Conservation (phyloP, 2,113 vertebrate species). For the Zosterops pallidus region DNA sequence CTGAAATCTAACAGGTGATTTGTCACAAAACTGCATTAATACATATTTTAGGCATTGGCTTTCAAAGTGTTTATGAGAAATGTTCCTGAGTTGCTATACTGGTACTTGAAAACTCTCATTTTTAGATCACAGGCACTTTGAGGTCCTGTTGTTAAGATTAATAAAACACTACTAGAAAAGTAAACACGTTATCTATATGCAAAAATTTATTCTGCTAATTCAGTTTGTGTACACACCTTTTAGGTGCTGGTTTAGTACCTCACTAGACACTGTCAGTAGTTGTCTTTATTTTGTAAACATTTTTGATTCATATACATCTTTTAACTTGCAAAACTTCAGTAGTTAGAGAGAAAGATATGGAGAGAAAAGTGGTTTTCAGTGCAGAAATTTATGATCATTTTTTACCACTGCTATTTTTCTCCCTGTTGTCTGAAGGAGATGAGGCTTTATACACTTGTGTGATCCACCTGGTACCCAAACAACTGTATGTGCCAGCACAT, state of each 20-base stretch:
- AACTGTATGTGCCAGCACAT: neutral
- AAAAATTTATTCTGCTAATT: constrained; percentile 15
- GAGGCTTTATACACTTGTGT: neutral
- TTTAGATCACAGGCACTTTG: neutral
- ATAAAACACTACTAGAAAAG: neutral
- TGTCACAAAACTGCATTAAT: constrained; percentile 66
- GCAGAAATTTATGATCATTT: neutral
- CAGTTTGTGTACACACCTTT: neutral
- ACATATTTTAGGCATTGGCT: constrained; percentile 43
- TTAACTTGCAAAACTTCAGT: constrained; percentile 1
- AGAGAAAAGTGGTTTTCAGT: neutral
- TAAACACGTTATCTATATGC: neutral
- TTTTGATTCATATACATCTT: neutral
- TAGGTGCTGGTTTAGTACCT: neutral
- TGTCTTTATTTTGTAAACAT: constrained; percentile 38
- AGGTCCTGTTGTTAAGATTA: constrained; percentile 12
- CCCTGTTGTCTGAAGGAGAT: neutral
- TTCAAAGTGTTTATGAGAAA: constrained; percentile 30
- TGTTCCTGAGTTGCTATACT: neutral
- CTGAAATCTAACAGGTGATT: constrained; percentile 74
- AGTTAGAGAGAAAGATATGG: neutral
- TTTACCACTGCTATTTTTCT: neutral
- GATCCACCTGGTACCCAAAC: neutral
- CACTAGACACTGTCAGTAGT: neutral
- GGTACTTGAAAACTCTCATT: constrained; percentile 17